Evolutionary conservation across 2,797 vertebrate genomes (phyloP), one percentile per base, ranked within the genome.

Genomic region (Malurus leucopterus): DNA sequence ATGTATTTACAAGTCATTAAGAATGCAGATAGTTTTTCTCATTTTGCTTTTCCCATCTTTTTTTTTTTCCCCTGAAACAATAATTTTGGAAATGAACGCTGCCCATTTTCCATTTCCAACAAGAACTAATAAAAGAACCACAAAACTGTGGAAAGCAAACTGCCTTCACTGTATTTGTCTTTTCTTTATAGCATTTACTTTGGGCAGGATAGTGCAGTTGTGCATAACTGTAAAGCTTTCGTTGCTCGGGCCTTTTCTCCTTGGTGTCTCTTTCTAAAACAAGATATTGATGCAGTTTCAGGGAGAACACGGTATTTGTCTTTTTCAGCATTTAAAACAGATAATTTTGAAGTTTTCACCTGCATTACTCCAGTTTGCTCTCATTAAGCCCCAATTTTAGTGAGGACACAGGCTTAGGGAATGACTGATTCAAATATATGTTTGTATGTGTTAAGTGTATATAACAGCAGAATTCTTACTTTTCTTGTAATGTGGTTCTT

Each of bases 1-100:
- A 8, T 47, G 54, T 90, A 77, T 84, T 93, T 93, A 73, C 64
- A 82, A 58, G 81, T 77, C 11, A 82, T 82, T 91, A 68, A 82
- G 61, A 90, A 71, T 29, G 44, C 12, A 76, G 13, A n/a, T 71
- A 49, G 2, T 27, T 78, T 81, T 86, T 82, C 29, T 73, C 43
- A 50, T 72, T 81, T 78, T 84, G 21, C 17, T 88, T 91, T 88
- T 41, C n/a, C n/a, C 0, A 6, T 84, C 8, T 70, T 76, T 89
- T 40, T 34, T 58, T 32, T 0, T 36, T 11, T 10, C 3, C 30
- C 34, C 6, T 61, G 38, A 54, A 88, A 40, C 13, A 62, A 44
- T 0, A 0, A n/a, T 62, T 77, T 62, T 69, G 38, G 81, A 88
- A 90, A 62, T 15, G 65, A 90, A 23, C 1, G 0, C 29, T 81